Percentiles rank a stretch among this genome's conserved stretches.
Evolutionary conservation across 1,140 invertebrate species (phyloP).

Genomic region (Delia radicum): DNA sequence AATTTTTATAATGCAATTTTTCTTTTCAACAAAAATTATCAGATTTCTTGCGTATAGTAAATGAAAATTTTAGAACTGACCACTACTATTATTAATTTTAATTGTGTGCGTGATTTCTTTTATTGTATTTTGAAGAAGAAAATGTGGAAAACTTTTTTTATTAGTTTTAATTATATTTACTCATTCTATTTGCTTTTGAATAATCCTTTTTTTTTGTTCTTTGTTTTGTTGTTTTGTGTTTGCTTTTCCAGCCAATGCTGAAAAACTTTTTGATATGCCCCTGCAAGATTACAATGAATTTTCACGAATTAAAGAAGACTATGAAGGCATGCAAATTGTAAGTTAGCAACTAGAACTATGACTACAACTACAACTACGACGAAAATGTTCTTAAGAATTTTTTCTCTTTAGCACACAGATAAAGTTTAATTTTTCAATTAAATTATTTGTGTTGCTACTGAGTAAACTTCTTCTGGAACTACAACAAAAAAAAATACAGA

Average conservation of each 20-base stretch:
- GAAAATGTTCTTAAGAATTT: neutral
- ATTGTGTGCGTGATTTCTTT: neutral
- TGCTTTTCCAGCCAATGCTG: slow-evolving; percentile 62
- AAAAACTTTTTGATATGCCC: slow-evolving; percentile 82
- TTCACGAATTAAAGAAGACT: slow-evolving; percentile 70
- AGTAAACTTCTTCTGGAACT: neutral
- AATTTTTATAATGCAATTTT: too few species aligned
- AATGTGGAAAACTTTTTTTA: neutral
- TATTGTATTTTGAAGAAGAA: neutral
- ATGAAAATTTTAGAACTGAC: too few species aligned
- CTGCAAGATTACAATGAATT: slow-evolving; percentile 79
- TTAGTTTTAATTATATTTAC: slow-evolving; percentile 23
- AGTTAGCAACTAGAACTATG: neutral
- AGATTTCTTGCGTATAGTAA: too few species aligned
- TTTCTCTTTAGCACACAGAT: slow-evolving; percentile 3
- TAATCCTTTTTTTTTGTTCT: neutral
- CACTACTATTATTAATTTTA: neutral
- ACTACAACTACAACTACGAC: neutral
- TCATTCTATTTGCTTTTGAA: slow-evolving; percentile 7
- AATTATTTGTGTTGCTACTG: slow-evolving; percentile 5
- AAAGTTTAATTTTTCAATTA: slow-evolving; percentile 21
- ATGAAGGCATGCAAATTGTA: slow-evolving; percentile 65
- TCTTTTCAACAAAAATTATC: too few species aligned
- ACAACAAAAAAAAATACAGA: neutral
- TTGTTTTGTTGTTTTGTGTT: neutral